A percentile compares a stretch with the other conserved stretches of the same genome.
Conservation (phyloP, 2,113 vertebrate species). For the Lota lota region DNA sequence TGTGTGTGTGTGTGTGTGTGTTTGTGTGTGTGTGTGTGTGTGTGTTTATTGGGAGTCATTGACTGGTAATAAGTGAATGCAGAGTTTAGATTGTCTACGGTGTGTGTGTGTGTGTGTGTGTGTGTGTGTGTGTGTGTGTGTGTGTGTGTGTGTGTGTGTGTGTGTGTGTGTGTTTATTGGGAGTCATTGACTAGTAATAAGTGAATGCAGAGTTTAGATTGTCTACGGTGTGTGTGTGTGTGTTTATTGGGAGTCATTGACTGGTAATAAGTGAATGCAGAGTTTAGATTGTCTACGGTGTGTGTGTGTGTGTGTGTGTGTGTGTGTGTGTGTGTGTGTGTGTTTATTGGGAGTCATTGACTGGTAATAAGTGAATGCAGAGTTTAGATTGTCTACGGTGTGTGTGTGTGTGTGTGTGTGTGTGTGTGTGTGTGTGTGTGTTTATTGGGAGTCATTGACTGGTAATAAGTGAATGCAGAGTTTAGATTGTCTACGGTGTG, state of each 20-base stretch:
- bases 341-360: conserved; percentile 11
- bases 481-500: neutral
- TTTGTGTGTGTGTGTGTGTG: conserved; percentile 19
- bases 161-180: conserved; percentile 3
- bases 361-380: neutral
- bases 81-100: neutral
- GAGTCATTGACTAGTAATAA: conserved; percentile 13
- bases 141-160: conserved; percentile 8
- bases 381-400: neutral
- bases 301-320: neutral
- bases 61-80: conserved; percentile 1
- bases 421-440: conserved; percentile 5
- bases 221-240: neutral
- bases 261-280: neutral
- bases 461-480: neutral
- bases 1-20: conserved; percentile 5
- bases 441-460: conserved; percentile 13
- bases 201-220: neutral
- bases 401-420: neutral
- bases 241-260: conserved; percentile 10
- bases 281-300: neutral
- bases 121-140: conserved; percentile 7
- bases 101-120: neutral
- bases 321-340: conserved; percentile 6
- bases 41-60: conserved; percentile 12